Conservation (phyloP, 2,113 vertebrate genomes). For the Heterochromis multidens region DNA sequence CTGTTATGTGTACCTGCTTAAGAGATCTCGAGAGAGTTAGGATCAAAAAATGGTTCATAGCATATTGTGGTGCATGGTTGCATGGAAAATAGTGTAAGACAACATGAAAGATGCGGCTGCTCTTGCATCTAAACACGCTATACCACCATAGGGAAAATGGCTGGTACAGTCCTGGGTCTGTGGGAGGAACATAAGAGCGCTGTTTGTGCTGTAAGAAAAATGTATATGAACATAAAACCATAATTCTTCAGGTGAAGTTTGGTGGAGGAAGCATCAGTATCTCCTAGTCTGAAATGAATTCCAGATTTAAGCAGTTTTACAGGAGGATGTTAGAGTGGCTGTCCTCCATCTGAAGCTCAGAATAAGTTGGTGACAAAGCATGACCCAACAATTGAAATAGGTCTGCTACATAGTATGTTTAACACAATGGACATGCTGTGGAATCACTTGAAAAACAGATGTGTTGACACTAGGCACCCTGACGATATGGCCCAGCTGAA, state of each 20-base stretch:
- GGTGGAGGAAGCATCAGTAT: too few relatives aligned
- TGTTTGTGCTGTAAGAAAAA: too few relatives aligned
- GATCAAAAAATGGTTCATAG: too few relatives aligned
- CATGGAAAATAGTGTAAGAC: not conserved
- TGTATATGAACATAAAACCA: too few relatives aligned
- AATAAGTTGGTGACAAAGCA: not conserved
- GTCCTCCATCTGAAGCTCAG: not conserved
- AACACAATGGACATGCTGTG: not conserved
- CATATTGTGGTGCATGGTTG: not conserved
- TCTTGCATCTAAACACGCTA: too few relatives aligned
- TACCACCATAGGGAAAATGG: too few relatives aligned
- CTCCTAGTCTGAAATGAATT: too few relatives aligned
- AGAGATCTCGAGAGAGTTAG: not conserved
- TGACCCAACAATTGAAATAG: accelerated
- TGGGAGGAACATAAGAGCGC: too few relatives aligned
- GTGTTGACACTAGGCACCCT: not conserved
- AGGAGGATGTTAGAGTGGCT: not conserved
- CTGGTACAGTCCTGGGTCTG: too few relatives aligned
- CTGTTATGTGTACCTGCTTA: not conserved
- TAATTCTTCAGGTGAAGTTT: too few relatives aligned
- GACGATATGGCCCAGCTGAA: not conserved
- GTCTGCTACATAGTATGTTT: not conserved
- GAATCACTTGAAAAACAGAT: not conserved
- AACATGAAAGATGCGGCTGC: too few relatives aligned
- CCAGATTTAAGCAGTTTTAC: not conserved